Conservation (phyloP, 2,113 vertebrate genomes). For the Danionella cerebrum region DNA sequence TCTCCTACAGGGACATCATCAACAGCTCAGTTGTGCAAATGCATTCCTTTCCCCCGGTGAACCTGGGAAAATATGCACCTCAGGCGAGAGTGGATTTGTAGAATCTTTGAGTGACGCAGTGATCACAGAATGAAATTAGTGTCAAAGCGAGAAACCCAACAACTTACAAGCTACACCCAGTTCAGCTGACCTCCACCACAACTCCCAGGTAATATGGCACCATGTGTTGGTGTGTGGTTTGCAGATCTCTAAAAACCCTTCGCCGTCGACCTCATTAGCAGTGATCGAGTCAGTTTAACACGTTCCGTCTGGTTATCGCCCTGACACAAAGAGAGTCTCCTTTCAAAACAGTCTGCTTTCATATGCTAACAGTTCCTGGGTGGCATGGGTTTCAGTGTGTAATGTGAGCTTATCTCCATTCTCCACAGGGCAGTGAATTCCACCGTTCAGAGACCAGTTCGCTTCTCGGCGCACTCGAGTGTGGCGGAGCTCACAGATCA, state of each 20-base stretch:
- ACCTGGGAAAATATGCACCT: no score
- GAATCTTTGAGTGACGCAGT: not conserved
- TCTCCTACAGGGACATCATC: no score
- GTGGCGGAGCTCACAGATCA: slow-evolving; percentile 44
- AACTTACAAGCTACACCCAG: not conserved
- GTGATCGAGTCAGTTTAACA: slow-evolving; percentile 58
- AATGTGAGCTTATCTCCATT: slow-evolving; percentile 56
- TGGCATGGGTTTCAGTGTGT: slow-evolving; percentile 32
- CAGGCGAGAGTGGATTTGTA: no score
- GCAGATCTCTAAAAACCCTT: slow-evolving; percentile 33
- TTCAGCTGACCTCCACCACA: not conserved
- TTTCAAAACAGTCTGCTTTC: slow-evolving; percentile 48
- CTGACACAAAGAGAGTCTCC: slow-evolving; percentile 43
- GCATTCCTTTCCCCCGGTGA: no score
- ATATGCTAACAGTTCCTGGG: slow-evolving; percentile 57
- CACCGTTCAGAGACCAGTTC: slow-evolving; percentile 43
- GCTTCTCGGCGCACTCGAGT: slow-evolving; percentile 47
- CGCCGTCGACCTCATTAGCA: slow-evolving; percentile 54
- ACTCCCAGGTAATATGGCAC: not conserved
- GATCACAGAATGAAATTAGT: not conserved
- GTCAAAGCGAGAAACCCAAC: not conserved
- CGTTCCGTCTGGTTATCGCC: slow-evolving; percentile 42
- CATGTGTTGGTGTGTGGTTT: slow-evolving; percentile 20
- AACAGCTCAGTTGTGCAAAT: no score
- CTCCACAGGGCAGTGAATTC: slow-evolving; percentile 49